A percentile compares a stretch with the other conserved stretches of the same genome.
Conservation (phyloP, 1,140 invertebrate genomes). For the Drosophila quadrilineata region DNA sequence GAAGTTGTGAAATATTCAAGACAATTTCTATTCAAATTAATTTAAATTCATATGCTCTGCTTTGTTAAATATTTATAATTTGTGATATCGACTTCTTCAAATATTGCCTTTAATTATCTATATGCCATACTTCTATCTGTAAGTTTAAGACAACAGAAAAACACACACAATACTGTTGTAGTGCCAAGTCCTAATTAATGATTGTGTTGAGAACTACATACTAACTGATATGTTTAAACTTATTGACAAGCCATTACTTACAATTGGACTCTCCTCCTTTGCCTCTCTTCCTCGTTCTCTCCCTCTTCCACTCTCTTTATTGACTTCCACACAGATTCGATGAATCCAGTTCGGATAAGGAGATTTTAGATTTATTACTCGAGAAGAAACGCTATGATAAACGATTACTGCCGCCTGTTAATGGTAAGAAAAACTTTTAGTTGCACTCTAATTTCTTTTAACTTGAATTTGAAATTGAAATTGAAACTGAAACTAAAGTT, state of each 20-base stretch:
- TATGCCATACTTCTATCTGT: conserved; percentile 8
- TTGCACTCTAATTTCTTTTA: no score
- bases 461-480: no score
- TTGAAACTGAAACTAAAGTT: no score
- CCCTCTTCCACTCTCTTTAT: no score
- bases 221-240: not conserved
- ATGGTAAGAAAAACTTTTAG: conserved; percentile 85
- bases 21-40: no score
- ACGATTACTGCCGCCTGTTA: conserved; percentile 91
- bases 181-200: conserved; percentile 8
- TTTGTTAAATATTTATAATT: not conserved
- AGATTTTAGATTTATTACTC: conserved; percentile 92
- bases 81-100: not conserved
- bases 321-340: conserved; percentile 91
- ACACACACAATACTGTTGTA: conserved; percentile 52
- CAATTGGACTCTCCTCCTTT: conserved; percentile 4
- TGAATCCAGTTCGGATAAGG: conserved; percentile 93
- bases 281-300: no score
- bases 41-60: no score
- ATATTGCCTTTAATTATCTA: no score
- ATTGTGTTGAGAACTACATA: conserved; percentile 30
- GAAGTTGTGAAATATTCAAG: no score
- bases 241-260: not conserved
- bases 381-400: conserved; percentile 92
- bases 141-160: conserved; percentile 15